Percentiles rank a stretch among this genome's conserved stretches.
Evolutionary conservation across 23 tunicate genomes (phyloP).

Genomic region (Ciona savignyi): DNA sequence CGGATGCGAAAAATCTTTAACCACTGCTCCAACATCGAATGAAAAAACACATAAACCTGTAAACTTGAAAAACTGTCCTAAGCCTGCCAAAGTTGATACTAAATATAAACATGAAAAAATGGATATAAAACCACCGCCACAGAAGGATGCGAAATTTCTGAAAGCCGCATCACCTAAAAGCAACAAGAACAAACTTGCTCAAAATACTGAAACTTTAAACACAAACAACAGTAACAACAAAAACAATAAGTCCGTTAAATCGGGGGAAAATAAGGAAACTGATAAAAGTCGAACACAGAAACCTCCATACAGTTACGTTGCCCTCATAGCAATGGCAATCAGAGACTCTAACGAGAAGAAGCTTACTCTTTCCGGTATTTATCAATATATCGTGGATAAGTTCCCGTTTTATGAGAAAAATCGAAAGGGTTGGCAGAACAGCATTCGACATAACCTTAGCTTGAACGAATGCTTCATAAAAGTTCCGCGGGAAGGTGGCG

Average conservation of each 20-base stretch:
- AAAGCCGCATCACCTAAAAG: background rate
- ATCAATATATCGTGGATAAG: conserved; percentile 80
- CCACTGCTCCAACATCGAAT: background rate
- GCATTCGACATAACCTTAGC: conserved; percentile 91
- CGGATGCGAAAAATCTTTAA: background rate
- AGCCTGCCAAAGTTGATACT: background rate
- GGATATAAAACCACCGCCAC: background rate
- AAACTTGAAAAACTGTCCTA: background rate
- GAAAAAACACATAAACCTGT: no score
- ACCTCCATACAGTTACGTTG: conserved; percentile 94
- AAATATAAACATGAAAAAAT: background rate
- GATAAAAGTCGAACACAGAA: conserved; percentile 57
- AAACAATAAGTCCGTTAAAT: background rate
- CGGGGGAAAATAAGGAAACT: background rate
- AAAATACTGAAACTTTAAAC: background rate
- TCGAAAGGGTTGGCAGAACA: conserved; percentile 94
- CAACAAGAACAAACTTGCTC: background rate
- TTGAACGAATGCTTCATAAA: conserved; percentile 91
- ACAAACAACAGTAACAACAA: background rate
- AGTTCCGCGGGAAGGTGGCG: conserved; percentile 94
- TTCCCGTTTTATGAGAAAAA: conserved; percentile 88
- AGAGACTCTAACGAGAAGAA: conserved; percentile 68
- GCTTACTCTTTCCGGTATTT: conserved; percentile 81
- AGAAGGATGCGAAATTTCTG: background rate
- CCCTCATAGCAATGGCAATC: conserved; percentile 90